These are phyloP conservation scores for Ophion slaviceki DNA, from an alignment of 2,888 invertebrate genomes.

Conservation along the genomic window DNA sequence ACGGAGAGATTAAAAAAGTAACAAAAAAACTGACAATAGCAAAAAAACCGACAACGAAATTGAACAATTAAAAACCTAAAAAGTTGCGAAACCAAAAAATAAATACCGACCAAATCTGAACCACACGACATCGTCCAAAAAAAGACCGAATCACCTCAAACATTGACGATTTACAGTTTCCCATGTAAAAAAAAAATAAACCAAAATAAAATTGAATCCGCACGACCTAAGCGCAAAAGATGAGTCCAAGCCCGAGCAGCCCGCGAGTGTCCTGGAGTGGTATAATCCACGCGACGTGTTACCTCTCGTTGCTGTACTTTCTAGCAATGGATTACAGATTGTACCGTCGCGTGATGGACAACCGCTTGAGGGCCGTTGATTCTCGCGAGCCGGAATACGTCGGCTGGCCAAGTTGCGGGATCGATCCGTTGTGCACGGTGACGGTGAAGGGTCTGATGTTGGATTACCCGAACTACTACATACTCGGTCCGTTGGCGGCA, in stretches of 20 bases:
- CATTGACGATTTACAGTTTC: no score
- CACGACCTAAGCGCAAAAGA: not conserved
- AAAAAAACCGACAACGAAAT: no score
- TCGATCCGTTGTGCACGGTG: conserved; percentile 91
- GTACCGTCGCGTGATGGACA: conserved; percentile 89
- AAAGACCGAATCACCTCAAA: no score
- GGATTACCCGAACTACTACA: conserved; percentile 93
- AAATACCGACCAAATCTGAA: no score
- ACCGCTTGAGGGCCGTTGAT: conserved; percentile 83
- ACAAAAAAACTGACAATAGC: no score
- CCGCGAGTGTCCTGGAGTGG: conserved; percentile 20
- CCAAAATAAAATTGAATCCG: no score
- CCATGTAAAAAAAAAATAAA: no score
- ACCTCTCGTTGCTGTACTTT: conserved; percentile 81
- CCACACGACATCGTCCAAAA: no score
- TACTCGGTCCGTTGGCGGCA: conserved; percentile 92
- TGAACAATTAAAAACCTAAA: no score
- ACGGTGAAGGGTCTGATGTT: conserved; percentile 93
- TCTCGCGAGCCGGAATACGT: conserved; percentile 76
- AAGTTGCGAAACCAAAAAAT: no score
- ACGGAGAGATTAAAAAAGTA: no score
- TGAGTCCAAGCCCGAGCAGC: conserved; percentile 14
- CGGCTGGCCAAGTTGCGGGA: conserved; percentile 87
- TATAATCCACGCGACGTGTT: not conserved
- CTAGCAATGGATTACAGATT: conserved; percentile 90